Base-by-base conservation (phyloP, 2,888 invertebrate genomes). In the Salpingus planirostris region DNA sequence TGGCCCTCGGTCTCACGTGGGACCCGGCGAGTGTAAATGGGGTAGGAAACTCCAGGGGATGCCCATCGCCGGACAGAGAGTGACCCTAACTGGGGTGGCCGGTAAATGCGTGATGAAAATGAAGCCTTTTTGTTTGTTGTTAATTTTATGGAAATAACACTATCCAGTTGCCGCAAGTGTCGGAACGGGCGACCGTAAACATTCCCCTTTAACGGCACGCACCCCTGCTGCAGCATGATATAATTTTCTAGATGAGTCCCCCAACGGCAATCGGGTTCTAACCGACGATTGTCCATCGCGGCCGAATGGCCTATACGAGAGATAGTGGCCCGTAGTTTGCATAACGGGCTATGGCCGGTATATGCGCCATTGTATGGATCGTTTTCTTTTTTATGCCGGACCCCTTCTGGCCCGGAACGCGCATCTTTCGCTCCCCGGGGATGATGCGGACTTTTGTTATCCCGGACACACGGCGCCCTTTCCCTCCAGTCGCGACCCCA, bases 301-400 rank as follows among this genome's bases (percentile, higher is more conserved):
- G 47, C 47, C 51, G 52, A 57, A 59, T 54, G 55, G 57, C 53
- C 58, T 53, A 60, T 57, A 52, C 49, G 51, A 54, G 57, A 58
- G 57, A 60, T 59, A 57, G 56, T 54, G 48, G 54, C 54, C n/a
- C 55, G 52, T 59, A 57, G 58, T 62, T 62, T 60, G 61, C 61
- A 62, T 62, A 62, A 62, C 60, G 50, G 54, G 50, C 52, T 52
- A 55, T 56, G 49, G 55, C 53, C 50, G 50, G 52, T 54, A 44
- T 51, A 54, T 52, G 48, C 46, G 50, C 55, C 54, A 55, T 60
- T 55, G 52, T 52, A 54, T 52, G 55, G 55, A 54, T 54, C 58
- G 55, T 59, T 58, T 52, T 50, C 51, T 57, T 58, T n/a, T 58
- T 60, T 59, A 57, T 54, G 47, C 35, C 44, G 43, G 47, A 50